These are phyloP conservation scores for Silurus aristotelis DNA, from an alignment of 2,797 vertebrate genomes.

Conservation along the genomic window DNA sequence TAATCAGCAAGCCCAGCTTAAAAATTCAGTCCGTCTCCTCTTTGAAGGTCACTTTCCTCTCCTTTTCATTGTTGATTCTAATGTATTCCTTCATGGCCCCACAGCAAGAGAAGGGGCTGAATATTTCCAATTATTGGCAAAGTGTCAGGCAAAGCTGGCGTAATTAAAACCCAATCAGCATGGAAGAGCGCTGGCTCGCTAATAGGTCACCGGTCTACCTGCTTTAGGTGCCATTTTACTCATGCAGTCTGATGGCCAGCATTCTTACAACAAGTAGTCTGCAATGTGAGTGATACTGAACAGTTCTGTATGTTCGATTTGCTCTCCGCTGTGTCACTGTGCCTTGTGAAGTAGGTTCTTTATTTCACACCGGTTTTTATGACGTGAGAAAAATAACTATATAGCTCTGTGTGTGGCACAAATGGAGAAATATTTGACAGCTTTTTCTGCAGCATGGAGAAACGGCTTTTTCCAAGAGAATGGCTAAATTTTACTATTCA, in stretches of 20 bases:
- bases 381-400: constrained; percentile 31
- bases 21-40: constrained; percentile 31
- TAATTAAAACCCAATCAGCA: constrained; percentile 63
- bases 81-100: constrained; percentile 58
- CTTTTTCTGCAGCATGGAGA: constrained; percentile 41
- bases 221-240: constrained; percentile 40
- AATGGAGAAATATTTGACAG: constrained; percentile 42
- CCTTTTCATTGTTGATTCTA: constrained; percentile 54
- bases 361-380: constrained; percentile 14
- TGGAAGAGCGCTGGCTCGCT: constrained; percentile 43
- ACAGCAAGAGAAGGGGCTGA: constrained; percentile 52
- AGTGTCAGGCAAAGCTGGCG: constrained; percentile 55
- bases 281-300: constrained; percentile 28
- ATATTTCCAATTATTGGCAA: constrained; percentile 64
- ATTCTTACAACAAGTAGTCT: constrained; percentile 39
- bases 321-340: constrained; percentile 1
- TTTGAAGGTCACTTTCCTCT: constrained; percentile 57
- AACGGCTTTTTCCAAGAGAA: constrained; percentile 36
- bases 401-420: constrained; percentile 18
- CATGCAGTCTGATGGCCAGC: constrained; percentile 32
- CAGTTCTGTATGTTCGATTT: constrained; percentile 13
- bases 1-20: constrained; percentile 31
- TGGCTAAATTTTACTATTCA: constrained; percentile 45
- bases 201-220: constrained; percentile 54
- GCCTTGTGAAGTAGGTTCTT: not conserved